Conservation (phyloP, 2,113 vertebrate genomes). For the Scytalopus superciliaris region DNA sequence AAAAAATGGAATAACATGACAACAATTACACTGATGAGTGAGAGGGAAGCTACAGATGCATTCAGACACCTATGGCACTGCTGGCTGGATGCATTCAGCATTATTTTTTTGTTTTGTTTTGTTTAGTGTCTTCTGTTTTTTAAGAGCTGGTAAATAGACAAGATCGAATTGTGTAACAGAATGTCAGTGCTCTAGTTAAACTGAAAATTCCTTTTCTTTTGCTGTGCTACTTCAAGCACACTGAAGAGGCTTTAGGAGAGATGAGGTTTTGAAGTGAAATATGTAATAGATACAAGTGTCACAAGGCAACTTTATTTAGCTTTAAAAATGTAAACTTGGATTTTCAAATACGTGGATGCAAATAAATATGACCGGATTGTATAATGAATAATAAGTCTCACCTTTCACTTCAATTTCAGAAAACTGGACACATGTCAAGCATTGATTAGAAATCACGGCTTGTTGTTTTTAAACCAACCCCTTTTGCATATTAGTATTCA, state of each 20-base stretch:
- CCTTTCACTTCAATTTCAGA: conserved; percentile 28
- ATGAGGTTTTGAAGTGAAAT: conserved; percentile 86
- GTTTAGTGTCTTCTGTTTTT: conserved; percentile 80
- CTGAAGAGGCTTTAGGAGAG: conserved; percentile 83
- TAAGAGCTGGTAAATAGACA: conserved; percentile 82
- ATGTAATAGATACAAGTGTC: conserved; percentile 83
- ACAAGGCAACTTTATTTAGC: conserved; percentile 79
- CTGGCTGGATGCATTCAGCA: conserved; percentile 70
- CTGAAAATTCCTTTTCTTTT: conserved; percentile 85
- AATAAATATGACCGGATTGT: conserved; percentile 40
- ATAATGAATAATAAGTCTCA: background rate
- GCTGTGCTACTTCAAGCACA: conserved; percentile 78
- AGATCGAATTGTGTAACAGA: conserved; percentile 83
- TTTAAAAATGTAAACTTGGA: conserved; percentile 76
- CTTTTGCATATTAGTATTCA: background rate
- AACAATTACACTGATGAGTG: conserved; percentile 84
- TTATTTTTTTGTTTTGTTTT: conserved; percentile 41
- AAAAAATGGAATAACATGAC: conserved; percentile 86
- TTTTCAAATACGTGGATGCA: conserved; percentile 64
- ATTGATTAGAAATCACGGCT: background rate
- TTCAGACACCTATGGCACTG: conserved; percentile 80
- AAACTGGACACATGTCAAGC: conserved; percentile 4
- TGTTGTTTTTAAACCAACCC: conserved; percentile 3
- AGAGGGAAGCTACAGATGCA: conserved; percentile 77
- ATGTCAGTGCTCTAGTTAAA: conserved; percentile 84